A percentile compares a stretch with the other conserved stretches of the same genome.
Conservation (phyloP, 2,797 vertebrate species). For the Channallabes apus region DNA sequence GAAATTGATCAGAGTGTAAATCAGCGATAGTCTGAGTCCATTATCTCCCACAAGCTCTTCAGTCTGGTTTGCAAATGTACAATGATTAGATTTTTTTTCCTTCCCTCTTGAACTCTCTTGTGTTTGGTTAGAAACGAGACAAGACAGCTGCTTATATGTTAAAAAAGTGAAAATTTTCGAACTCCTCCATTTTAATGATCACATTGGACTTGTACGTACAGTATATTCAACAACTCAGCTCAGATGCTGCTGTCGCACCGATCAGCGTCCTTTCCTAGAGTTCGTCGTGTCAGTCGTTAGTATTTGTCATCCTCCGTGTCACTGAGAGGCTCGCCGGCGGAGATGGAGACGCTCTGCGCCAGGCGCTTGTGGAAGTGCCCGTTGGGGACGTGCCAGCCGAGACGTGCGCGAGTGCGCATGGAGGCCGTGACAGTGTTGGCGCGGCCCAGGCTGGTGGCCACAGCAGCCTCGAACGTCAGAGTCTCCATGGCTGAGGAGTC, state of each 20-base stretch:
- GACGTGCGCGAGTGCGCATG: conserved; percentile 81
- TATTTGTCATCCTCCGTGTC: conserved; percentile 96
- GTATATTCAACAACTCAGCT: conserved; percentile 27
- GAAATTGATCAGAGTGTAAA: conserved; percentile 17
- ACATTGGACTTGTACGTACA: conserved; percentile 29
- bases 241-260: conserved; percentile 1
- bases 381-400: conserved; percentile 96
- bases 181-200: conserved; percentile 36
- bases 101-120: background rate
- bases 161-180: conserved; percentile 41
- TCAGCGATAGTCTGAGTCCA: conserved; percentile 2
- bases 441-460: conserved; percentile 93
- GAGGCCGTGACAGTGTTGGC: conserved; percentile 89
- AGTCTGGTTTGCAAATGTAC: conserved; percentile 40
- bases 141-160: conserved; percentile 43
- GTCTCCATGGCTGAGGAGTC: conserved; percentile 92
- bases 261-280: background rate
- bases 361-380: conserved; percentile 94
- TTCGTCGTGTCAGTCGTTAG: conserved; percentile 71
- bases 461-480: conserved; percentile 94
- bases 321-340: conserved; percentile 87
- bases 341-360: conserved; percentile 82
- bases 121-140: conserved; percentile 42
- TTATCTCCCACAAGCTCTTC: conserved; percentile 17
- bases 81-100: conserved; percentile 22